Conservation (phyloP, 2,888 invertebrate genomes). For the Matsumyia berberina region DNA sequence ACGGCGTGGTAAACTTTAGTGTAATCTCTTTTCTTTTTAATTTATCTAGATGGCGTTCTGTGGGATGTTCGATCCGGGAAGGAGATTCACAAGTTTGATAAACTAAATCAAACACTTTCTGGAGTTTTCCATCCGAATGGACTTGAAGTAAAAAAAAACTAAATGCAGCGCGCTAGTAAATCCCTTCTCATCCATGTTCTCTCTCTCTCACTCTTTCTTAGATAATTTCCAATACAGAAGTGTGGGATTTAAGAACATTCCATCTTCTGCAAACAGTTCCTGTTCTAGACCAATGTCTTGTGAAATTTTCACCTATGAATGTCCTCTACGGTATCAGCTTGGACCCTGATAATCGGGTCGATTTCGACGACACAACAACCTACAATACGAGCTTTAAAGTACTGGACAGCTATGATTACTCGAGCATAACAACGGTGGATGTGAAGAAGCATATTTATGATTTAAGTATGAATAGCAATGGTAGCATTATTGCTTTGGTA, state of each 20-base stretch:
- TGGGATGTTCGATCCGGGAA: constrained; percentile 96
- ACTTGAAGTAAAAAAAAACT: constrained; percentile 88
- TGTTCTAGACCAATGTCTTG: constrained; percentile 94
- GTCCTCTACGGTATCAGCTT: constrained; percentile 94
- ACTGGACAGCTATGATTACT: constrained; percentile 96
- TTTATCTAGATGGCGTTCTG: constrained; percentile 92
- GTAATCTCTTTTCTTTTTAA: neutral
- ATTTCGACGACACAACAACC: constrained; percentile 89
- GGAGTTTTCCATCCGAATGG: constrained; percentile 99
- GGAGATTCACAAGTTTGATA: constrained; percentile 98
- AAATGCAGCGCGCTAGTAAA: neutral
- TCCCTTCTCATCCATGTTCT: constrained; percentile 17
- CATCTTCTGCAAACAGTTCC: constrained; percentile 97
- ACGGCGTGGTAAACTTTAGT: neutral
- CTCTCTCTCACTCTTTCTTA: constrained; percentile 81
- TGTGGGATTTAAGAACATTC: constrained; percentile 98
- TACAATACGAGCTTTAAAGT: constrained; percentile 97
- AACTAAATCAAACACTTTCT: constrained; percentile 96
- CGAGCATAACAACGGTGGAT: constrained; percentile 97
- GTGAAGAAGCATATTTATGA: constrained; percentile 95
- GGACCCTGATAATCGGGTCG: constrained; percentile 89
- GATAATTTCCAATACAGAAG: constrained; percentile 98
- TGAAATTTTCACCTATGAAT: constrained; percentile 94
- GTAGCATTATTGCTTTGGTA: constrained; percentile 95
- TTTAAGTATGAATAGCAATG: constrained; percentile 92